Evolutionary conservation across 2,888 invertebrate genomes (phyloP).

Genomic region (Agrypnus murinus): DNA sequence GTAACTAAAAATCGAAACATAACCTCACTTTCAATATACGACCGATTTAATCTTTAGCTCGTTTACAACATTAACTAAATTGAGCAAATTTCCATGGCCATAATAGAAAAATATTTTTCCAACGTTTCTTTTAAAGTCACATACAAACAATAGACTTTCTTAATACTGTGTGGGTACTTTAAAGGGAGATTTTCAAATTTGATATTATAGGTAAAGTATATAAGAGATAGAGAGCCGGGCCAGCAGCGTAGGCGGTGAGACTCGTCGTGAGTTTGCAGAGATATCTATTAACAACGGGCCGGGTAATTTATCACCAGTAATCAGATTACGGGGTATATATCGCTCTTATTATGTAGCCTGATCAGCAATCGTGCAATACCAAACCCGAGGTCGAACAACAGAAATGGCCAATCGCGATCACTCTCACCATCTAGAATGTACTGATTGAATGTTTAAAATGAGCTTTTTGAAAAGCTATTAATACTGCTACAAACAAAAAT

Average conservation of each 20-base stretch:
- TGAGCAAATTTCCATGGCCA: too few relatives aligned
- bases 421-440: constrained; percentile 48
- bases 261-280: constrained; percentile 65
- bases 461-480: too few relatives aligned
- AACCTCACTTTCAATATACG: too few relatives aligned
- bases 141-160: too few relatives aligned
- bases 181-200: constrained; percentile 53
- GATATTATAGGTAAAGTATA: constrained; percentile 51
- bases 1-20: too few relatives aligned
- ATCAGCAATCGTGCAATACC: constrained; percentile 66
- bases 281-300: constrained; percentile 68
- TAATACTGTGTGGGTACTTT: constrained; percentile 39
- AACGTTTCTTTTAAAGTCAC: not conserved
- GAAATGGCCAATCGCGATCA: constrained; percentile 53
- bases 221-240: constrained; percentile 49
- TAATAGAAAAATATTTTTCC: too few relatives aligned
- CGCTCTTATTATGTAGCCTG: constrained; percentile 64
- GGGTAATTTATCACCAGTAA: constrained; percentile 69
- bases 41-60: too few relatives aligned
- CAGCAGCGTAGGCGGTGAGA: constrained; percentile 51
- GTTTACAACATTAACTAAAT: too few relatives aligned
- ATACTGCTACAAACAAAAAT: too few relatives aligned
- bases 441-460: constrained; percentile 49
- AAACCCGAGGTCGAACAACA: constrained; percentile 61
- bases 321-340: constrained; percentile 66